Percentiles rank a stretch among this genome's conserved stretches.
These are phyloP conservation scores for Trogon surrucura DNA, from an alignment of 2,113 vertebrate genomes.

Conservation along the genomic window DNA sequence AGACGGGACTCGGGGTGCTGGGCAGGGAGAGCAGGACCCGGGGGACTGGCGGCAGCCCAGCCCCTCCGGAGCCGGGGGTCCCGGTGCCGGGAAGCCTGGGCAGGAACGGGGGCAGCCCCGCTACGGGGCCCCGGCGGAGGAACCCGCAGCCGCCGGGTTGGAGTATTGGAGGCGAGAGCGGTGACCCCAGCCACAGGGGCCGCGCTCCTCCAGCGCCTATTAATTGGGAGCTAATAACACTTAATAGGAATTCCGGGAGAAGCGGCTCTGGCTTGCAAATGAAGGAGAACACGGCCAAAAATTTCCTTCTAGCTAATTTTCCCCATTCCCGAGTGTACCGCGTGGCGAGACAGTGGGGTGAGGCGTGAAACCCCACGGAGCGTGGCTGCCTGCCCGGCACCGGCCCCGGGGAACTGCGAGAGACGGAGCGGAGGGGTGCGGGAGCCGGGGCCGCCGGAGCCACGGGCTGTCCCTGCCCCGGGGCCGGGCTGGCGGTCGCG, in stretches of 20 bases:
- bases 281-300: background rate
- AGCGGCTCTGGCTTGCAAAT: slow-evolving; percentile 35
- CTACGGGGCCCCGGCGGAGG: background rate
- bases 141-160: background rate
- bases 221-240: slow-evolving; percentile 17
- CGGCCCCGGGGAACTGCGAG: accelerated
- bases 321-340: background rate
- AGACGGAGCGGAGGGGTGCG: accelerated
- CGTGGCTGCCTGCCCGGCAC: background rate
- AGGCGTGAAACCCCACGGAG: background rate
- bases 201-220: background rate
- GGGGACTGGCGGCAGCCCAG: background rate
- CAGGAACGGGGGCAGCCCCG: background rate
- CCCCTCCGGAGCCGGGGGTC: background rate
- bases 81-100: background rate
- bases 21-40: background rate
- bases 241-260: background rate
- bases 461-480: background rate
- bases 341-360: background rate
- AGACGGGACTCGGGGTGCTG: too few species aligned
- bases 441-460: background rate
- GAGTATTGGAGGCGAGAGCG: background rate
- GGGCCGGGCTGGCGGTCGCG: background rate
- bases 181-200: background rate
- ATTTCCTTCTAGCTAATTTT: background rate